Conservation (phyloP, 2,888 invertebrate genomes). For the Cheilosia vernalis region DNA sequence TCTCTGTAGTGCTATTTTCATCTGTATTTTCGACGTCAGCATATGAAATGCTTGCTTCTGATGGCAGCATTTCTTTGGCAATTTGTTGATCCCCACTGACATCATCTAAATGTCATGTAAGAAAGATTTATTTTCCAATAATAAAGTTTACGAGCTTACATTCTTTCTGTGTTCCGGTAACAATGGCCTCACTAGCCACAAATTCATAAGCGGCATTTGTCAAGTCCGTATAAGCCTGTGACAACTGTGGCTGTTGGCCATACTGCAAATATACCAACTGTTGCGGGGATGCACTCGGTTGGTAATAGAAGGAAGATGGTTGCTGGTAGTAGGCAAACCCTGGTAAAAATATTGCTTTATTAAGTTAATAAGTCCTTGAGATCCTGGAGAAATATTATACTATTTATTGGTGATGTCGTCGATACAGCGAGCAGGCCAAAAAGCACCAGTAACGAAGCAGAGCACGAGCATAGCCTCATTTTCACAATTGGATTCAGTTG, state of each 20-base stretch:
- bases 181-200: constrained; percentile 82
- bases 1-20: constrained; percentile 54
- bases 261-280: constrained; percentile 82
- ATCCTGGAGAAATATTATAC: background rate
- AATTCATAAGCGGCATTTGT: constrained; percentile 79
- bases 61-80: constrained; percentile 77
- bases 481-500: constrained; percentile 36
- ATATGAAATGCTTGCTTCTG: constrained; percentile 25
- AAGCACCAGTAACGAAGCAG: constrained; percentile 43
- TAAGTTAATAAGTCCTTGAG: background rate
- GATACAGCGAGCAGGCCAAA: constrained; percentile 44
- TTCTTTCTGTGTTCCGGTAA: constrained; percentile 77
- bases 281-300: constrained; percentile 79
- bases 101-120: constrained; percentile 72
- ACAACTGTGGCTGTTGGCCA: constrained; percentile 78
- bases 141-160: background rate
- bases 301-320: constrained; percentile 78
- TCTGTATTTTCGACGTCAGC: constrained; percentile 41
- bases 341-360: background rate
- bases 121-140: background rate
- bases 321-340: constrained; percentile 79
- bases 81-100: constrained; percentile 72
- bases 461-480: constrained; percentile 39
- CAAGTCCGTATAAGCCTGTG: constrained; percentile 79
- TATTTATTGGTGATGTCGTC: constrained; percentile 61